Evolutionary conservation across 1,140 invertebrate genomes (phyloP).

Genomic region (Antheraea mylitta): DNA sequence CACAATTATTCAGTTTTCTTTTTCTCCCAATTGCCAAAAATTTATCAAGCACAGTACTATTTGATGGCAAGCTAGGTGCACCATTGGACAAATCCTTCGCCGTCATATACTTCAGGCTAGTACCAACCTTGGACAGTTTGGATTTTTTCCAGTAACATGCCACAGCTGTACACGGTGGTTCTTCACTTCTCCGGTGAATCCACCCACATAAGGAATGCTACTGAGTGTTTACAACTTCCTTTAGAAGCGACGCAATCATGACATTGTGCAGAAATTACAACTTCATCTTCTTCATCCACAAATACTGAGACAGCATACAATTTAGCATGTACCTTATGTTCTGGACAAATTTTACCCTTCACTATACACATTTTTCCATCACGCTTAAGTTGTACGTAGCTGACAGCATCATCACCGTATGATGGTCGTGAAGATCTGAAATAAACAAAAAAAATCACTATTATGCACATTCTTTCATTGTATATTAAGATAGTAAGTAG

Average conservation of each 20-base stretch:
- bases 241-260: conserved; percentile 42
- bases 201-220: conserved; percentile 22
- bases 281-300: conserved; percentile 35
- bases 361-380: conserved; percentile 35
- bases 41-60: too few species aligned
- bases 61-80: too few species aligned
- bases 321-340: conserved; percentile 54
- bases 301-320: conserved; percentile 28
- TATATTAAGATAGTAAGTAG: too few species aligned
- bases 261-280: conserved; percentile 34
- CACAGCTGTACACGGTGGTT: too few species aligned
- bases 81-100: too few species aligned
- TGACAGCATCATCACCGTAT: conserved; percentile 49
- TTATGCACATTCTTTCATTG: too few species aligned
- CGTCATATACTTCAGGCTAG: conserved; percentile 10
- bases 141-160: neutral
- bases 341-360: conserved; percentile 44
- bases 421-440: conserved; percentile 34
- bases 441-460: conserved; percentile 24
- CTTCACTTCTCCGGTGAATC: conserved; percentile 13
- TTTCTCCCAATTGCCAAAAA: conserved; percentile 17
- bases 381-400: conserved; percentile 46
- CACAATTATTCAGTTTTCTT: conserved; percentile 24
- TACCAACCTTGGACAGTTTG: too few species aligned
- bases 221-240: conserved; percentile 34